Conservation (phyloP, 2,113 vertebrate genomes). For the Puffinus mauretanicus region DNA sequence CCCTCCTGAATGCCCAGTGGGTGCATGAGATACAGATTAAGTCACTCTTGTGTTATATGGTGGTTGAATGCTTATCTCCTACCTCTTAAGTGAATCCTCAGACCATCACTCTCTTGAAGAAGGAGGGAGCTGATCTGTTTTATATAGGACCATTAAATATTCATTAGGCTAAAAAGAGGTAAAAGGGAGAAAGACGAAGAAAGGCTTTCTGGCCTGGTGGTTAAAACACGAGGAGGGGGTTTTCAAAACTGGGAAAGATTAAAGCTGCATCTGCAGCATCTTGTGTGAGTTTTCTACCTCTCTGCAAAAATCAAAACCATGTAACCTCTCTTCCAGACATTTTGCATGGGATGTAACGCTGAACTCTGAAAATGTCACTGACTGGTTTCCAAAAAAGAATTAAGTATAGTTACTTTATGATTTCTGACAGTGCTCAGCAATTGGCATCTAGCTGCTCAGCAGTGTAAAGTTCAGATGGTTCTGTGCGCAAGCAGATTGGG, state of each 20-base stretch:
- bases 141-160: neutral
- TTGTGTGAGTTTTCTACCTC: neutral
- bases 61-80: slow-evolving; percentile 1
- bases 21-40: neutral
- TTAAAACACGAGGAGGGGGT: neutral
- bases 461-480: slow-evolving; percentile 7
- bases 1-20: neutral
- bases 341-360: slow-evolving; percentile 1
- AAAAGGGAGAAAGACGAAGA: neutral
- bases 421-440: slow-evolving; percentile 38
- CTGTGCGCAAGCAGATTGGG: neutral
- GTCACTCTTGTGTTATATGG: neutral
- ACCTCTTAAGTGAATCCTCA: neutral
- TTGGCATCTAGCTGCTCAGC: slow-evolving; percentile 1
- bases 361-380: slow-evolving; percentile 42
- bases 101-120: neutral
- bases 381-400: neutral
- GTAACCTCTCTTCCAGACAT: neutral
- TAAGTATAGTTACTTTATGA: slow-evolving; percentile 5
- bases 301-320: neutral
- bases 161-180: neutral
- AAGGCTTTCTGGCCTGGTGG: neutral
- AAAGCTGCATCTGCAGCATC: neutral
- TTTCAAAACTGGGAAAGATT: neutral
- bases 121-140: neutral